These are phyloP conservation scores for Acropternis orthonyx DNA, from an alignment of 2,797 vertebrate species.

Conservation along the genomic window DNA sequence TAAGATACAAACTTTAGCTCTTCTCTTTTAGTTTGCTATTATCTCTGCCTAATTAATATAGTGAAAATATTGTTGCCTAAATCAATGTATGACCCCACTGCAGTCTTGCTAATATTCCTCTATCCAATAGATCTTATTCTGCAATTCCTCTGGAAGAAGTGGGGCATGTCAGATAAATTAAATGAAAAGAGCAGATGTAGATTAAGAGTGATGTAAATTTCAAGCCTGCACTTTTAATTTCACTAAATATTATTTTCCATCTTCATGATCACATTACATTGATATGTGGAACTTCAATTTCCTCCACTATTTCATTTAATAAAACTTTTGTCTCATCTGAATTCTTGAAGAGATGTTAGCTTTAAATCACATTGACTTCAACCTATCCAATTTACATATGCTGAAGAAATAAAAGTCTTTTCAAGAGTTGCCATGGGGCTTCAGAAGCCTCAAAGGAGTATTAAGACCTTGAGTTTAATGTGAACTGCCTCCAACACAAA, in stretches of 20 bases:
- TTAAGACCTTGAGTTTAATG: constrained; percentile 77
- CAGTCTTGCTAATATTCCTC: constrained; percentile 38
- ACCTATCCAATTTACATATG: constrained; percentile 75
- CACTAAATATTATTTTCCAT: constrained; percentile 75
- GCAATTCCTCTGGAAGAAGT: constrained; percentile 57
- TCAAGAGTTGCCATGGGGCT: constrained; percentile 70
- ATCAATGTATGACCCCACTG: constrained; percentile 5
- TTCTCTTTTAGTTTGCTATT: neutral
- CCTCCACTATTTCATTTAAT: constrained; percentile 72
- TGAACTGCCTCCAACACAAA: constrained; percentile 69
- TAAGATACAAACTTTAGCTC: neutral
- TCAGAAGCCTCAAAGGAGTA: constrained; percentile 69
- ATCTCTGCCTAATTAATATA: constrained; percentile 37
- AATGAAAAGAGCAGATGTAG: constrained; percentile 60
- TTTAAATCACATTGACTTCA: constrained; percentile 78
- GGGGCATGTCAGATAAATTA: constrained; percentile 59
- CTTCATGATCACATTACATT: constrained; percentile 64
- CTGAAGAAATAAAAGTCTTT: constrained; percentile 77
- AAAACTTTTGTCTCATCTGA: constrained; percentile 73
- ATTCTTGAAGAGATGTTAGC: constrained; percentile 73
- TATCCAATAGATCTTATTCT: constrained; percentile 14
- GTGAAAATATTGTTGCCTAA: constrained; percentile 13
- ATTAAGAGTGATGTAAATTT: constrained; percentile 68
- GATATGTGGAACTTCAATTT: constrained; percentile 73
- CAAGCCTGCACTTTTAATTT: constrained; percentile 74